Base-by-base conservation (phyloP, 2,888 invertebrate species). In the Lingula anatina region DNA sequence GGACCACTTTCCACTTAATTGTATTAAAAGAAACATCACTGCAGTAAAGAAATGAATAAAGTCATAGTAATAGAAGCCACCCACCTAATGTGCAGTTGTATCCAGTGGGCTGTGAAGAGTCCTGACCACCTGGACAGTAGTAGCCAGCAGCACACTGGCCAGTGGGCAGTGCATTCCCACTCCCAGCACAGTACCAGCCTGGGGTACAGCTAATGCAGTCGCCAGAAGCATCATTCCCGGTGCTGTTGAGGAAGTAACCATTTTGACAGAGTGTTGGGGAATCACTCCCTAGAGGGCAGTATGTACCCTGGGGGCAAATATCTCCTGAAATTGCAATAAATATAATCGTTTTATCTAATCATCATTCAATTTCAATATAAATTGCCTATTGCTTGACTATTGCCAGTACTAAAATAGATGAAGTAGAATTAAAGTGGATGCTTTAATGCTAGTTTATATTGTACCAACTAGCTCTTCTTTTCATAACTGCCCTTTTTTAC, bases 101-200 rank as follows among this genome's bases (percentile, higher is more conserved):
- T 15, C 62, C 66, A 2, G 55, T 41, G 0, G 72, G 69, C 18
- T 55, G 55, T 0, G 64, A 52, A 3, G 50, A 48, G 46, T 61
- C 61, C 46, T 71, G 69, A 25, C 68, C 70, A 7, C 64, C 68
- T 2, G 73, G 70, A 44, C 73, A 73, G 55, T 70, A 72, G 54
- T 68, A 73, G 12, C 73, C 71, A 5, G 55, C 54, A 7, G 51
- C 49, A 56, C 73, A 73, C 5, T 52, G 54, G 9, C 70, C 71
- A 39, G 60, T 62, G 0, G 71, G 70, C 5, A 54, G 44, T 5
- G 43, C 38, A 39, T 65, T 68, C 4, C 68, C 70, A 38, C 56
- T 57, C 2, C 69, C 70, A 26, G 50, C 58, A 46, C 72, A 72
- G 54, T 66, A 71, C 43, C 46, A 40, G 18, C 68, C 66, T 4